Evolutionary conservation across 2,113 vertebrate species (phyloP).

Genomic region (Gila orcuttii): DNA sequence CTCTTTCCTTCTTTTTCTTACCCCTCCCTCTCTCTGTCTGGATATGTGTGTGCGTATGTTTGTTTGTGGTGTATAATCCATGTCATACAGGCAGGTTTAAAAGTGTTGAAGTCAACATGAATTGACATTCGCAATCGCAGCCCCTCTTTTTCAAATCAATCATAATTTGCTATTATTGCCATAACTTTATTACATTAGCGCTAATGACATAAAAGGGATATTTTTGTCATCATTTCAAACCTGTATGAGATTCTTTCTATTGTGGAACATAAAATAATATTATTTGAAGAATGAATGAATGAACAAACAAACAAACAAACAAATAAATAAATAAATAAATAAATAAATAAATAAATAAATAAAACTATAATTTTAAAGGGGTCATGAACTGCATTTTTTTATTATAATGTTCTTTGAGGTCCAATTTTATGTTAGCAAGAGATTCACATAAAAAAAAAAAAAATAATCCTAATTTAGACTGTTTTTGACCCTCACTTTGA

Average conservation of each 20-base stretch:
- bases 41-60: neutral
- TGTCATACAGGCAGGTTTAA: constrained; percentile 10
- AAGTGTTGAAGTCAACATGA: neutral
- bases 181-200: neutral
- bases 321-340: too few species aligned
- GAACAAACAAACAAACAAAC: too few species aligned
- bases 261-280: too few species aligned
- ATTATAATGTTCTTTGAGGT: too few species aligned
- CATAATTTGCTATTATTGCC: neutral
- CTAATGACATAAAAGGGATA: neutral
- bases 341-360: too few species aligned
- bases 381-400: too few species aligned
- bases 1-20: neutral
- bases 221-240: neutral
- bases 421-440: too few species aligned
- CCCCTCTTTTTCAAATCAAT: neutral
- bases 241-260: neutral
- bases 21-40: neutral
- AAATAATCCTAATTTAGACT: too few species aligned
- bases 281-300: too few species aligned
- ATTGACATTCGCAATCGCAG: neutral
- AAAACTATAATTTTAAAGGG: too few species aligned
- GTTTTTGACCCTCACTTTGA: too few species aligned
- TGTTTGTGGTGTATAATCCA: neutral
- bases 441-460: too few species aligned